Percentiles rank a stretch among this genome's conserved stretches.
These are phyloP conservation scores for Hedychridium roseum DNA, from an alignment of 2,888 invertebrate genomes.

Conservation along the genomic window DNA sequence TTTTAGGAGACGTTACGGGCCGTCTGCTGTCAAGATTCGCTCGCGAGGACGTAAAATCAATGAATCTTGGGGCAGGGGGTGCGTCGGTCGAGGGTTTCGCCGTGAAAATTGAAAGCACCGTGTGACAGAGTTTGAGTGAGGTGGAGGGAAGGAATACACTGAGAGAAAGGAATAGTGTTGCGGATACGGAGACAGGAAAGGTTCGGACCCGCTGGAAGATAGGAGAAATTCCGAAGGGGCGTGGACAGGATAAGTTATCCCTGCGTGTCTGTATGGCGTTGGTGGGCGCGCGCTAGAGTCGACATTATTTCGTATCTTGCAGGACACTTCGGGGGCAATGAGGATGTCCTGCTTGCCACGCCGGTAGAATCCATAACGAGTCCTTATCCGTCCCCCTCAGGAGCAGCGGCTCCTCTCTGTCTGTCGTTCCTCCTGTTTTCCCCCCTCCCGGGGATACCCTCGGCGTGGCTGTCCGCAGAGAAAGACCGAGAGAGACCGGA, in stretches of 20 bases:
- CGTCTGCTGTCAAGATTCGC: background rate
- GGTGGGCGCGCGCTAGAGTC: constrained; percentile 28
- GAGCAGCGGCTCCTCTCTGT: constrained; percentile 28
- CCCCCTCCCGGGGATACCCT: constrained; percentile 1
- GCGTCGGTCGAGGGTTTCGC: constrained; percentile 33
- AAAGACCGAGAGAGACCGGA: background rate
- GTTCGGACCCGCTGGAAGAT: constrained; percentile 29
- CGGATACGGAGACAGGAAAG: constrained; percentile 31
- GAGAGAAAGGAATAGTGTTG: constrained; percentile 29
- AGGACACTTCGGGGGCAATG: constrained; percentile 56
- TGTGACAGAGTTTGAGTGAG: background rate
- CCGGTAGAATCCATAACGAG: constrained; percentile 53
- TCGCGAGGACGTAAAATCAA: background rate
- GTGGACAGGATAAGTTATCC: constrained; percentile 54
- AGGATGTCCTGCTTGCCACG: constrained; percentile 51
- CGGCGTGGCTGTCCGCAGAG: background rate
- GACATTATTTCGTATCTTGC: constrained; percentile 53
- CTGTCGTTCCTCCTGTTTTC: constrained; percentile 17
- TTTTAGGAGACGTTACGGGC: background rate
- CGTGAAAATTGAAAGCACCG: constrained; percentile 28
- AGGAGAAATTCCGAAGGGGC: constrained; percentile 39
- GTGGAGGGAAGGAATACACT: constrained; percentile 6
- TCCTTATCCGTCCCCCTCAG: constrained; percentile 52
- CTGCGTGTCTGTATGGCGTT: constrained; percentile 36
- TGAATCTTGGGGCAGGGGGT: no score